Percentiles rank a stretch among this genome's conserved stretches.
phyloP scores from a whole-genome alignment of 1,140 invertebrate genomes.

The Archivesica marissinica region DNA sequence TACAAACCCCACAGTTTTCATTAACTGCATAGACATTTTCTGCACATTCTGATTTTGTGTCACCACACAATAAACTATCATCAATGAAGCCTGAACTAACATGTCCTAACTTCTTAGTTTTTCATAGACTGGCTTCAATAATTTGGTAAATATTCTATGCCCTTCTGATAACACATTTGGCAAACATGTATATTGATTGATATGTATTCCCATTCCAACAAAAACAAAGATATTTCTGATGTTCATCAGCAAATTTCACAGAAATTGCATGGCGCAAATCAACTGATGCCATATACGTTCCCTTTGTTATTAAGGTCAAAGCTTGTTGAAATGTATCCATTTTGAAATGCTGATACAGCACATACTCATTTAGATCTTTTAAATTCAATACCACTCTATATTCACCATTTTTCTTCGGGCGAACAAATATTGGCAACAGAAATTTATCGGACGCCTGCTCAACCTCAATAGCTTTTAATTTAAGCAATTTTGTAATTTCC shows the following conservation, averaged over 20 bases:
- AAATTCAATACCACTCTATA: constrained; percentile 56
- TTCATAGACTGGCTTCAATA: constrained; percentile 51
- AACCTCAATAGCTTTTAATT: constrained; percentile 16
- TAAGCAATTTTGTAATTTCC: constrained; percentile 47
- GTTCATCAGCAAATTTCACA: background rate
- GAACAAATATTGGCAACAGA: constrained; percentile 24
- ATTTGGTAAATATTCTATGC: constrained; percentile 32
- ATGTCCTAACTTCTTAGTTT: constrained; percentile 12
- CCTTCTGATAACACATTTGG: background rate
- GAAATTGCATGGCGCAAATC: constrained; percentile 66
- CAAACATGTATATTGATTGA: background rate
- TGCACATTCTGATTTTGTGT: constrained; percentile 57
- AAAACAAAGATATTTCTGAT: constrained; percentile 16
- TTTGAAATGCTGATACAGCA: constrained; percentile 38
- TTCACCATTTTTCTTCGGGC: constrained; percentile 41
- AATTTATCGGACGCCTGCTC: background rate
- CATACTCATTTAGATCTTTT: constrained; percentile 15
- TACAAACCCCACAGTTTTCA: constrained; percentile 46
- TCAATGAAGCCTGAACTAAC: constrained; percentile 49
- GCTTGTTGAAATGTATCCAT: constrained; percentile 35
- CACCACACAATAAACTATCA: constrained; percentile 17
- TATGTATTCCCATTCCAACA: background rate
- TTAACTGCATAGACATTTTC: constrained; percentile 51
- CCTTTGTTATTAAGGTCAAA: constrained; percentile 12
- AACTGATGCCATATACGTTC: constrained; percentile 56